These are phyloP conservation scores for Patella depressa DNA, from an alignment of 2,888 invertebrate species.

Conservation along the genomic window DNA sequence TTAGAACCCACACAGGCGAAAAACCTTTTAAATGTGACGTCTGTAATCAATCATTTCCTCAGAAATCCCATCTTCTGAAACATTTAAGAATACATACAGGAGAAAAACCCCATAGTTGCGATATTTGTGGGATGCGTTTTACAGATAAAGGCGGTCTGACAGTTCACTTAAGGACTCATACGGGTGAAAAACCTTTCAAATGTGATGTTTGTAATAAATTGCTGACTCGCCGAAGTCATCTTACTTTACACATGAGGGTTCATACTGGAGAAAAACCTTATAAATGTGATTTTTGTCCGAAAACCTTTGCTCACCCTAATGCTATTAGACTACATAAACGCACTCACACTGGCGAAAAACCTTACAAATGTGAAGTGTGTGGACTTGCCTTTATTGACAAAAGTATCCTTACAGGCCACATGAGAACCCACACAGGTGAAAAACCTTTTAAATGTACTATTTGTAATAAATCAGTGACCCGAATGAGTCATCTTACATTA, in stretches of 20 bases:
- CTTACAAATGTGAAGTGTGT: no score
- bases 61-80: neutral
- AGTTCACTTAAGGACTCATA: neutral
- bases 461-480: no score
- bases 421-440: no score
- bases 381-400: no score
- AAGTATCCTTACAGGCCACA: no score
- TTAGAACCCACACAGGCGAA: neutral
- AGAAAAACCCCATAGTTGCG: constrained; percentile 14
- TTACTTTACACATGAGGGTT: neutral
- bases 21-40: constrained; percentile 1
- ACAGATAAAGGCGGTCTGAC: constrained; percentile 11
- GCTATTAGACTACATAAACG: no score
- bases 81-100: neutral
- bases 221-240: neutral
- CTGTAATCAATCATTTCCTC: neutral
- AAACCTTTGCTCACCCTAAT: neutral
- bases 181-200: neutral
- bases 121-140: constrained; percentile 20
- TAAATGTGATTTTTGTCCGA: neutral
- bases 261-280: neutral
- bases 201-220: constrained; percentile 3
- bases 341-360: no score
- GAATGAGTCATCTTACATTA: no score
- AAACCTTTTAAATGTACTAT: no score